A percentile compares a stretch with the other conserved stretches of the same genome.
These are phyloP conservation scores for Eleginops maclovinus DNA, from an alignment of 2,113 vertebrate genomes.

Conservation along the genomic window DNA sequence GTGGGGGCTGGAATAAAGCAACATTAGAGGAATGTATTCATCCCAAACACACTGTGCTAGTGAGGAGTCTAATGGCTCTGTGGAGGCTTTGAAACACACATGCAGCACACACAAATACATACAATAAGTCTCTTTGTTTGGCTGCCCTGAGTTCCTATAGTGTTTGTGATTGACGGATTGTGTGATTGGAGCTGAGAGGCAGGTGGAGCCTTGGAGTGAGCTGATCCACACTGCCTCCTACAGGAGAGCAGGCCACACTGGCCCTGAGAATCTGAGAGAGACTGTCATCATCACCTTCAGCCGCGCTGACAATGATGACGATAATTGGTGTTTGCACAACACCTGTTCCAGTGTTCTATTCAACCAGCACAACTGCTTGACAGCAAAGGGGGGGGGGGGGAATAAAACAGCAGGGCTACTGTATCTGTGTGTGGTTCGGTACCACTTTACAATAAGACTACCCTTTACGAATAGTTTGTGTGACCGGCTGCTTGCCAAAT, in stretches of 20 bases:
- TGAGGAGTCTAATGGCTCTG: slow-evolving; percentile 46
- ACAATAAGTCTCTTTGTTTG: slow-evolving; percentile 43
- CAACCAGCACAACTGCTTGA: slow-evolving; percentile 26
- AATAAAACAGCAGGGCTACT: too few species aligned
- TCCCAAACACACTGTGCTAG: slow-evolving; percentile 55
- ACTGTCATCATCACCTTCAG: slow-evolving; percentile 43
- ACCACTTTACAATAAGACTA: too few species aligned
- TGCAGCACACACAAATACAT: slow-evolving; percentile 30
- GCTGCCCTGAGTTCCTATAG: slow-evolving; percentile 31
- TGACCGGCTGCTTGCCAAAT: too few species aligned
- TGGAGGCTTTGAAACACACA: slow-evolving; percentile 34
- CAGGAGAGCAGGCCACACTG: slow-evolving; percentile 64
- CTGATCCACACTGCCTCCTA: slow-evolving; percentile 76
- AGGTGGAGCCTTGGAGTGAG: slow-evolving; percentile 44
- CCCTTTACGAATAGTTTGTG: too few species aligned
- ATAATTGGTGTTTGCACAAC: slow-evolving; percentile 46
- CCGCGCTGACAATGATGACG: slow-evolving; percentile 37
- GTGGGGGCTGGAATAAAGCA: slow-evolving; percentile 58
- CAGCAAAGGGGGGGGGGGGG: not conserved
- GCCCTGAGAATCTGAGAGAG: slow-evolving; percentile 34
- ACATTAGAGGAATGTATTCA: slow-evolving; percentile 57
- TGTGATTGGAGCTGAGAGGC: slow-evolving; percentile 56
- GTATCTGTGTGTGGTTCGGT: too few species aligned
- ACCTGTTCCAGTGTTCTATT: slow-evolving; percentile 22
- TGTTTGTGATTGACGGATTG: slow-evolving; percentile 65